These are phyloP conservation scores for Xestia c-nigrum DNA, from an alignment of 2,888 invertebrate genomes.

Conservation along the genomic window DNA sequence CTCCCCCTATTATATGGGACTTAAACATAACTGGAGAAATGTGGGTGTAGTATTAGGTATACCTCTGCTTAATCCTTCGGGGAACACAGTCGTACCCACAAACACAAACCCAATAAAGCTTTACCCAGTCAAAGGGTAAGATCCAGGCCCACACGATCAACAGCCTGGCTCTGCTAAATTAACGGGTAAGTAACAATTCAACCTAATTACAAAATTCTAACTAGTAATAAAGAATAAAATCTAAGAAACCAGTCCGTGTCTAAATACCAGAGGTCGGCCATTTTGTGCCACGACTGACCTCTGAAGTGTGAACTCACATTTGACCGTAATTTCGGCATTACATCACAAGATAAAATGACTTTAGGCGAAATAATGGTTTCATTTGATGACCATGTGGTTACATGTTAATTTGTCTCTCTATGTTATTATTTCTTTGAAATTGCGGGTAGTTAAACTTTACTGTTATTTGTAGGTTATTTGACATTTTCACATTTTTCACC, in stretches of 20 bases:
- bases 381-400: conserved; percentile 38
- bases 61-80: too few relatives aligned
- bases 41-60: too few relatives aligned
- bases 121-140: not conserved
- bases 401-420: conserved; percentile 16
- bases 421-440: conserved; percentile 47
- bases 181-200: not conserved
- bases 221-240: conserved; percentile 12
- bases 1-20: too few relatives aligned
- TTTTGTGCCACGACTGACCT: conserved; percentile 48
- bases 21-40: too few relatives aligned
- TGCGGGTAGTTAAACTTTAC: conserved; percentile 17
- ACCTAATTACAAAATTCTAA: conserved; percentile 38
- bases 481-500: not conserved
- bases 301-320: conserved; percentile 39
- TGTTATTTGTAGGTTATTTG: conserved; percentile 10
- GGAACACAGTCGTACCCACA: too few relatives aligned
- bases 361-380: conserved; percentile 38
- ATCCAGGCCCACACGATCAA: not conserved
- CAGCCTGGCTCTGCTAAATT: not conserved
- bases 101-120: too few relatives aligned
- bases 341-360: conserved; percentile 58
- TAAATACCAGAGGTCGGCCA: conserved; percentile 45
- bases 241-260: conserved; percentile 6
- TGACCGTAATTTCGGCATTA: conserved; percentile 45